Base-by-base conservation (phyloP, 2,797 vertebrate species). In the Hyperoplus lanceolatus region DNA sequence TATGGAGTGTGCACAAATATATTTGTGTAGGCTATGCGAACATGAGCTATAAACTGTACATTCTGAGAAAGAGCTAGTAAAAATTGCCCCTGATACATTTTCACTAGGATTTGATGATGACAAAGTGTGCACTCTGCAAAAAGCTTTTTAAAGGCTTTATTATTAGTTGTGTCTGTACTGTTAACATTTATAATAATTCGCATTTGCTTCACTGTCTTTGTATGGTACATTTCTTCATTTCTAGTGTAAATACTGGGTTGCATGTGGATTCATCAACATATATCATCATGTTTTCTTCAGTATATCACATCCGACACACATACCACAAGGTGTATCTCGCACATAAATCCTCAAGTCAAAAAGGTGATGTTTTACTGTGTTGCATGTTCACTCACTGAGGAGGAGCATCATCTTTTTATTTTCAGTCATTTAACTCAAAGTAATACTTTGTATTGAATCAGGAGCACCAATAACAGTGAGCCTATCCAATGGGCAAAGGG, bases 401-500 rank as follows among this genome's bases (percentile, higher is more conserved):
- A 16, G 57, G 50, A 8, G 18, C n/a, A 49, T 12, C 6, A 3
- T 41, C 11, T 15, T 73, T 73, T 50, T 55, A 48, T 29, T 29
- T 29, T 29, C 29, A 70, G 48, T 41, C 12, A 3, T 41, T 21
- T 7, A 41, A 43, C 38, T 45, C 3, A 13, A 8, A 29, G 56
- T 21, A 10, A 50, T 29, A 29, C 29, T 29, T 29, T 49, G 29
- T 41, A 16, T 70, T 38, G 51, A 72, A 62, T 77, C 51, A 70
- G 50, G 15, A 60, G 18, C 16, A 36, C 1, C 9, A 43, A 46
- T 55, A 39, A 56, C 3, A 54, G 29, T 42, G 13, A 51, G 6
- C 51, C 29, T 49, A 61, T 51, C 0, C 16, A 21, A 45, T 43
- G 45, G 8, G 6, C 8, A 10, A 13, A 51, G 11, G 13, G 8